Percentiles rank a stretch among this genome's conserved stretches.
phyloP scores from a whole-genome alignment of 2,797 vertebrate species.

The Molossus alvarezi region DNA sequence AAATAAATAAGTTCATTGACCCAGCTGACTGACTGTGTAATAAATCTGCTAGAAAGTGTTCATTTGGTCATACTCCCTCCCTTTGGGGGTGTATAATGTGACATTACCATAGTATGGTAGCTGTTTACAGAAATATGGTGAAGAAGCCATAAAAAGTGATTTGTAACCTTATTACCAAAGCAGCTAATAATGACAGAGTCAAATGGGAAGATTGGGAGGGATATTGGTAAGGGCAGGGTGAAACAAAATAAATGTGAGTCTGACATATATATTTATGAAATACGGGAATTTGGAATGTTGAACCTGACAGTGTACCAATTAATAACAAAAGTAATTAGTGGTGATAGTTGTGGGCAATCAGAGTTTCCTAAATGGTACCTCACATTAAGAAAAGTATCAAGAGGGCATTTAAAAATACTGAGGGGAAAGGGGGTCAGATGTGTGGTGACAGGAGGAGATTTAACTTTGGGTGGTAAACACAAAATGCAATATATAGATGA shows the following conservation, averaged over 20 bases:
- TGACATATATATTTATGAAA: conserved; percentile 77
- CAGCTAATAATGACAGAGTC: conserved; percentile 84
- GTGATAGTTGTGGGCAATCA: conserved; percentile 85
- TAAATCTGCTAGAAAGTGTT: conserved; percentile 86
- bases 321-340: conserved; percentile 85
- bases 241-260: conserved; percentile 85
- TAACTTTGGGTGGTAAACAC: not conserved
- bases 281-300: conserved; percentile 78
- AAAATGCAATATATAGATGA: not conserved
- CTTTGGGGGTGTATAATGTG: conserved; percentile 73
- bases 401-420: conserved; percentile 60
- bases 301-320: conserved; percentile 83
- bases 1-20: conserved; percentile 84
- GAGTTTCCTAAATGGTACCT: conserved; percentile 79
- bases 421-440: not conserved
- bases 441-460: not conserved
- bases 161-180: conserved; percentile 84
- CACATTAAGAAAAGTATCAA: conserved; percentile 78
- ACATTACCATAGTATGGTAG: conserved; percentile 84
- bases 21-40: conserved; percentile 62
- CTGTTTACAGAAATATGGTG: conserved; percentile 87
- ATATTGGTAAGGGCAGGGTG: conserved; percentile 30
- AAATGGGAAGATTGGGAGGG: conserved; percentile 31
- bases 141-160: conserved; percentile 88
- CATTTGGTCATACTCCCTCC: conserved; percentile 65